These are phyloP conservation scores for Quadroppia sp. DNA, from an alignment of 2,888 invertebrate genomes.

Conservation along the genomic window DNA sequence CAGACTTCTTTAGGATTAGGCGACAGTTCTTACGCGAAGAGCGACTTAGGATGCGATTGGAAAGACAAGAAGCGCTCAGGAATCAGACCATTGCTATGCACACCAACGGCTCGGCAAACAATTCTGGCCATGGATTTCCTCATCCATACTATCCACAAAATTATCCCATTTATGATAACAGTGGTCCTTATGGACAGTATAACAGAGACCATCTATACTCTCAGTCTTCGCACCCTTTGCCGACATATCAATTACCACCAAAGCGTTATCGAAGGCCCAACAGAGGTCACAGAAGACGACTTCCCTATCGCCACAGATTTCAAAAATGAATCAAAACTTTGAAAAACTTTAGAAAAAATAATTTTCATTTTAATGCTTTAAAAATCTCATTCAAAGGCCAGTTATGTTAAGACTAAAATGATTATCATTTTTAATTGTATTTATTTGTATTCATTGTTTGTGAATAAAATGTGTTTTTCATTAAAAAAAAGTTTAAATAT, in stretches of 20 bases:
- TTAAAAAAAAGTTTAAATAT: too few relatives aligned
- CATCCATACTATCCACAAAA: too few relatives aligned
- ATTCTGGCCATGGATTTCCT: background rate
- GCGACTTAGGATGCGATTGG: background rate
- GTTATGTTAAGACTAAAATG: too few relatives aligned
- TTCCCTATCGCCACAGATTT: background rate
- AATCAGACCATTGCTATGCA: background rate
- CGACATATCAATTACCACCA: background rate
- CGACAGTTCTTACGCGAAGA: slow-evolving; percentile 30
- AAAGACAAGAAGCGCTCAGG: slow-evolving; percentile 8
- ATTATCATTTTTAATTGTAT: too few relatives aligned
- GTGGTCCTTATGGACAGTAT: background rate
- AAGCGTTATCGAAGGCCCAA: background rate
- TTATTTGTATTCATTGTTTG: too few relatives aligned
- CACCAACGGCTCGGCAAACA: background rate
- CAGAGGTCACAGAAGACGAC: background rate
- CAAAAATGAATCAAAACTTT: too few relatives aligned
- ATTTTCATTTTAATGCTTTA: too few relatives aligned
- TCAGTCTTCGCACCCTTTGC: background rate
- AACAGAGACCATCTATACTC: background rate
- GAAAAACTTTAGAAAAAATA: too few relatives aligned
- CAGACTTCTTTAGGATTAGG: slow-evolving; percentile 38
- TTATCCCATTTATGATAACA: background rate
- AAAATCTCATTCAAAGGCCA: too few relatives aligned
- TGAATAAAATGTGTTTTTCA: too few relatives aligned